Evolutionary conservation across 2,797 vertebrate species (phyloP).

Genomic region (Myoxocephalus aenaeus): DNA sequence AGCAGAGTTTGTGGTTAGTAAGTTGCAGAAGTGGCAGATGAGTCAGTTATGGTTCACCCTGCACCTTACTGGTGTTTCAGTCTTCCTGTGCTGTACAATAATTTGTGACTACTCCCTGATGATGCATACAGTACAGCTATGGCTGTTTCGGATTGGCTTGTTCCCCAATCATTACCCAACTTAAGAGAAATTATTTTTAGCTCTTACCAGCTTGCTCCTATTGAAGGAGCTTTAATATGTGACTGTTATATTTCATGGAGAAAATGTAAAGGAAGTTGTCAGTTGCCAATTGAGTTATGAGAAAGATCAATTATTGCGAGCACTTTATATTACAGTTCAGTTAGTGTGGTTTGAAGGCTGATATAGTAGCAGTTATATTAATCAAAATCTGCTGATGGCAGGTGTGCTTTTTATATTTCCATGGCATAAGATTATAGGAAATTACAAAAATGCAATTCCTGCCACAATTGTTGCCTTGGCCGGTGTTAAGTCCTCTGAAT

Average conservation of each 20-base stretch:
- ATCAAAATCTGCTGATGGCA: conserved; percentile 7
- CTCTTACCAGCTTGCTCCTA: conserved; percentile 16
- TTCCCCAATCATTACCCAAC: not conserved
- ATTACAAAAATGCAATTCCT: conserved; percentile 35
- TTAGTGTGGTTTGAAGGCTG: conserved; percentile 31
- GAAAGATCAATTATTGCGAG: conserved; percentile 53
- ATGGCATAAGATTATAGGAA: conserved; percentile 34
- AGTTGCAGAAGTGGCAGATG: conserved; percentile 20
- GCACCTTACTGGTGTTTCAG: conserved; percentile 21
- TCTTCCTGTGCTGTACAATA: conserved; percentile 26
- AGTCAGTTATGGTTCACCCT: not conserved
- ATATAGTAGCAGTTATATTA: conserved; percentile 22
- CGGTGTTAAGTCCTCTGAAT: conserved; percentile 21
- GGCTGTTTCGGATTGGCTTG: conserved; percentile 22
- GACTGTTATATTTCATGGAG: conserved; percentile 44
- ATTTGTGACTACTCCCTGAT: conserved; percentile 20
- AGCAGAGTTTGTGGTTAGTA: conserved; percentile 19
- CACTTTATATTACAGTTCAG: conserved; percentile 69
- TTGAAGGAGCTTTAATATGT: conserved; percentile 19
- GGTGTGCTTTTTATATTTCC: conserved; percentile 20
- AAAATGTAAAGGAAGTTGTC: conserved; percentile 23
- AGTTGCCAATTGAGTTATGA: conserved; percentile 50
- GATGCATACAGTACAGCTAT: not conserved
- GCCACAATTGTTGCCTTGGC: conserved; percentile 27
- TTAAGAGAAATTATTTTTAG: conserved; percentile 21